phyloP scores from a whole-genome alignment of 30 jellyfish, hydroid and myxozoan species.

The Chironex yamaguchii region DNA sequence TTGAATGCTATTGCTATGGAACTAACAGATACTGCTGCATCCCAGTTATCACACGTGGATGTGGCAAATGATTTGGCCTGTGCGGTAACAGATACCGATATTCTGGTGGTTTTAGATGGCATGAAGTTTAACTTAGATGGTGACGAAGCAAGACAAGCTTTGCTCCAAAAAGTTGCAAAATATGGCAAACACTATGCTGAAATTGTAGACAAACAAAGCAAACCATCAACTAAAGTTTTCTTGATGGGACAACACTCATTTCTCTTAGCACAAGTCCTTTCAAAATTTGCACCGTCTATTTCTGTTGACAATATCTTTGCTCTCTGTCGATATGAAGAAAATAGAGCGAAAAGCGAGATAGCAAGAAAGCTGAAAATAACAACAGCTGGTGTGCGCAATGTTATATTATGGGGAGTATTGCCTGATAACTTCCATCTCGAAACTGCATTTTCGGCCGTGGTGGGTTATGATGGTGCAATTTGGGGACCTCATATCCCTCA shows the following conservation, averaged over 20 bases:
- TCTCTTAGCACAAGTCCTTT: slow-evolving; percentile 50
- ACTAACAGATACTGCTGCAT: slow-evolving; percentile 86
- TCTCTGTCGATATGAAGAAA: slow-evolving; percentile 81
- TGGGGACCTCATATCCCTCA: slow-evolving; percentile 97
- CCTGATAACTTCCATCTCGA: slow-evolving; percentile 57
- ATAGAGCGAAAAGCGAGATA: slow-evolving; percentile 76
- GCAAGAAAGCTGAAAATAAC: slow-evolving; percentile 80
- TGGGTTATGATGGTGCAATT: slow-evolving; percentile 90
- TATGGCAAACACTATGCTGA: slow-evolving; percentile 63
- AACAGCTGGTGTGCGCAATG: slow-evolving; percentile 70
- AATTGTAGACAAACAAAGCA: slow-evolving; percentile 46
- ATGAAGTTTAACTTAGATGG: slow-evolving; percentile 12
- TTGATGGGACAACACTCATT: slow-evolving; percentile 81
- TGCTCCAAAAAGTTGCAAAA: neutral
- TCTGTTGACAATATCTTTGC: slow-evolving; percentile 62
- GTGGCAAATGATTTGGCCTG: slow-evolving; percentile 32
- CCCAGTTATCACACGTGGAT: slow-evolving; percentile 46
- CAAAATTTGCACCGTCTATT: slow-evolving; percentile 30
- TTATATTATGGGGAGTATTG: slow-evolving; percentile 89
- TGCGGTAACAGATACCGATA: slow-evolving; percentile 82
- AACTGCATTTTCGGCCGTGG: slow-evolving; percentile 68
- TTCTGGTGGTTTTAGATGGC: slow-evolving; percentile 65
- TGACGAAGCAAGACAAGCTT: neutral
- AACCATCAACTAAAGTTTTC: slow-evolving; percentile 60
- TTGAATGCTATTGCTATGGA: slow-evolving; percentile 84